Percentiles rank a stretch among this genome's conserved stretches.
phyloP scores from a whole-genome alignment of 2,797 vertebrate genomes.

The Euphonia xanthogaster region DNA sequence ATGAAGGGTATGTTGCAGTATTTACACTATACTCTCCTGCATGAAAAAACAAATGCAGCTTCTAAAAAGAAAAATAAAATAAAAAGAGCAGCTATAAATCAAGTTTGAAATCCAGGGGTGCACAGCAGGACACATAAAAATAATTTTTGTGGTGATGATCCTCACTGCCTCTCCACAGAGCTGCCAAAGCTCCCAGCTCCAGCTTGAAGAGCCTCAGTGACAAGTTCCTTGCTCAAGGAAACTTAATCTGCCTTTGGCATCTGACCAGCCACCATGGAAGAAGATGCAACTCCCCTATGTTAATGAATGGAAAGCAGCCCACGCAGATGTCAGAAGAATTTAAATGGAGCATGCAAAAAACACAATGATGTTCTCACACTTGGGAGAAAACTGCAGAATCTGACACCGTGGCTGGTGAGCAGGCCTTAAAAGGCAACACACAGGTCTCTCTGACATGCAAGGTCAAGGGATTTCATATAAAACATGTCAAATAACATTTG shows the following conservation, averaged over 20 bases:
- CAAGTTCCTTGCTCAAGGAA: conserved; percentile 44
- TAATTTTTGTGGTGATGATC: conserved; percentile 17
- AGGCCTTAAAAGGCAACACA: conserved; percentile 18
- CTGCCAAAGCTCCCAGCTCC: conserved; percentile 37
- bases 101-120: not conserved
- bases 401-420: not conserved
- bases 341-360: conserved; percentile 45
- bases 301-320: conserved; percentile 62
- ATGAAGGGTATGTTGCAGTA: not conserved
- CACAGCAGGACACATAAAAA: conserved; percentile 55
- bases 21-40: not conserved
- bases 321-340: conserved; percentile 52
- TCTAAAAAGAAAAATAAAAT: not conserved
- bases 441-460: not conserved
- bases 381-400: conserved; percentile 14
- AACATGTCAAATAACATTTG: not conserved
- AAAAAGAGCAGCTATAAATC: not conserved
- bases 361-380: conserved; percentile 42
- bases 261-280: conserved; percentile 57
- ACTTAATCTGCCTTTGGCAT: conserved; percentile 37
- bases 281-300: conserved; percentile 47
- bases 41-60: conserved; percentile 1
- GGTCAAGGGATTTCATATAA: not conserved
- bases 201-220: not conserved
- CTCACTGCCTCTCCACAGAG: not conserved